Evolutionary conservation across 2,113 vertebrate genomes (phyloP), one percentile per base, ranked within the genome.

Genomic region (Anser brachyrhynchus): DNA sequence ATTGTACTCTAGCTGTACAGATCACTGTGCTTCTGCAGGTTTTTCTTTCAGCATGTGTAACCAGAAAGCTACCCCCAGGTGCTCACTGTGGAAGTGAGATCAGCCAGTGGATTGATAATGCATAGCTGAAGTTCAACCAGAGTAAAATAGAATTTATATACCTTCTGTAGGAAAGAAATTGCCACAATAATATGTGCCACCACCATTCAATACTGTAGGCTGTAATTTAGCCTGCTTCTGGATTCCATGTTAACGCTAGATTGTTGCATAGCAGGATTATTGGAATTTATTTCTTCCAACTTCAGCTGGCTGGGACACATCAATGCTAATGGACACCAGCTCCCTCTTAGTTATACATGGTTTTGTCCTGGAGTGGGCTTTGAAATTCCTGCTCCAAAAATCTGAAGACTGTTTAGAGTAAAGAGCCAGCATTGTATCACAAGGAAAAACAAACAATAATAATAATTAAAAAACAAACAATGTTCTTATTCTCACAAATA

Each of bases 381-480:
- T n/a, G 52, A 84, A 95, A 85, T 89, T 52, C 25, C 14, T 81
- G 13, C 52, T 89, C 41, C 52, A 67, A 94, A 94, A 87, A 84
- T 22, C 28, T 82, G 52, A 82, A 77, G 70, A 44, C 19, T 59
- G 11, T 37, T 67, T 28, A 35, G 39, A 66, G 23, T 69, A 67
- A 64, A 64, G 35, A 3, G 2, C 29, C 29, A 73, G 73, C 23
- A 29, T 57, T 72, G 13, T 46, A 75, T 41, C 11, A 43, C 51
- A 33, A 93, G 66, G 37, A 72, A 46, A 46, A 46, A 46, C 17
- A 46, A 46, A 18, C 46, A 44, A 44, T 16, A 44, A 43, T 13
- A 43, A 44, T 44, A 44, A 39, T 39, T 39, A 39, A 39, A 44
- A 44, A 44, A 44, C 43, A 77, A 86, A 1, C 16, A 21, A 81